Evolutionary conservation across 2,113 vertebrate species (phyloP), one percentile per base, ranked within the genome.

Genomic region (Drymodes brunneopygia): DNA sequence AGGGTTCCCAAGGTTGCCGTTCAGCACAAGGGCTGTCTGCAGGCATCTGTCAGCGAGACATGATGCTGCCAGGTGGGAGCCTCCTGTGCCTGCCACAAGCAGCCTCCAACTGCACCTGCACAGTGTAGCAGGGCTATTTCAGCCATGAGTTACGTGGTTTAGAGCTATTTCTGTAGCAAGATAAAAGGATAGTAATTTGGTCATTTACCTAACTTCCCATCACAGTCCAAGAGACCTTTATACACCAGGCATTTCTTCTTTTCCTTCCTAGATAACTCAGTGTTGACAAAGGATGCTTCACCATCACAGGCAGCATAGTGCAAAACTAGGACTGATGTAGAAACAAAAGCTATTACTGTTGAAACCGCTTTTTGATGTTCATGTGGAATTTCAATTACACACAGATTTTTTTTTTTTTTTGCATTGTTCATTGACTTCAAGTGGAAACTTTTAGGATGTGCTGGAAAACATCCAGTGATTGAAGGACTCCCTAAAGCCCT

Each of bases 101-200:
- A 64, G 45, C 45, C 38, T 57, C 35, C 2, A 0, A 4, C 40
- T 13, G 12, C 3, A 4, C 35, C 42, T 1, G 3, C 10, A 5
- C 1, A 1, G 17, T 22, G 38, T 50, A 66, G 35, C 35, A 19
- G 50, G 56, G 8, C 33, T 51, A 1, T 70, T 77, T 47, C 45
- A 27, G 50, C 1, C 3, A 33, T 3, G n/a, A 62, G 27, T 70
- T 86, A 24, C 0, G 0, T 40, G 29, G 25, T 47, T 81, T 60
- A 71, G 57, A 88, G 45, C 47, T 81, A 19, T 54, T 93, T 73
- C 64, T 78, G 40, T 14, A 85, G 48, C 51, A 13, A 64, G 70
- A 36, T 48, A 33, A 81, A 89, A 60, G 54, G 35, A 48, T 40
- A 20, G 18, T 56, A 51, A 71, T 90, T 54, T 0, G 0, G 28